Evolutionary conservation across 1,140 invertebrate species (phyloP).

Genomic region (Piezodorus guildinii): DNA sequence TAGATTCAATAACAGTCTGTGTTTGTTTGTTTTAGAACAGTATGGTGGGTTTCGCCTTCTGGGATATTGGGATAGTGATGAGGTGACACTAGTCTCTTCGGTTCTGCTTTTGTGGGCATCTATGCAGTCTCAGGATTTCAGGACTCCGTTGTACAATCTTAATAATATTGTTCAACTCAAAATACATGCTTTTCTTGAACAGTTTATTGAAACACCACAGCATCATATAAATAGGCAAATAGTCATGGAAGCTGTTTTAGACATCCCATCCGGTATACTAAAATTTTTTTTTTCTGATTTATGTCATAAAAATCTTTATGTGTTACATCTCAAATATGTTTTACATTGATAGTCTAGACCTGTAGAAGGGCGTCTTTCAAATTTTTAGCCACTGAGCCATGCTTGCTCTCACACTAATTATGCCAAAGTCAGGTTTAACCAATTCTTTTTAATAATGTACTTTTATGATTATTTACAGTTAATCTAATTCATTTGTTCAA

Average conservation of each 20-base stretch:
- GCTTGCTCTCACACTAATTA: too few species aligned
- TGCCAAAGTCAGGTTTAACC: too few species aligned
- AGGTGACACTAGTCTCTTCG: constrained; percentile 8
- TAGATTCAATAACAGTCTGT: neutral
- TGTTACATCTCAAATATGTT: too few species aligned
- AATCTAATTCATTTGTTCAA: too few species aligned
- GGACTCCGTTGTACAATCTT: neutral
- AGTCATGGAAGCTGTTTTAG: constrained; percentile 1
- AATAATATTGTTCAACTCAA: neutral
- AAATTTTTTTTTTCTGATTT: too few species aligned
- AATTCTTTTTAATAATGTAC: too few species aligned
- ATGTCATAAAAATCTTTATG: too few species aligned
- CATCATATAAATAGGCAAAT: constrained; percentile 1
- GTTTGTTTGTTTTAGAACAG: neutral
- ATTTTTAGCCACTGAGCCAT: too few species aligned
- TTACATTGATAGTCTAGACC: too few species aligned
- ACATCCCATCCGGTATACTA: neutral
- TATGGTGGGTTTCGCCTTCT: neutral
- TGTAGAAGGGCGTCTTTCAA: too few species aligned
- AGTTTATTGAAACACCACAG: constrained; percentile 8
- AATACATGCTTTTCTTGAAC: constrained; percentile 10
- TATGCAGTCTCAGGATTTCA: neutral
- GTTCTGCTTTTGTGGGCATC: constrained; percentile 5
- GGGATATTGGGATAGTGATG: constrained; percentile 13
- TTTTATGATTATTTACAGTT: too few species aligned